phyloP scores from a whole-genome alignment of 2,113 vertebrate species.

The Dascyllus trimaculatus region DNA sequence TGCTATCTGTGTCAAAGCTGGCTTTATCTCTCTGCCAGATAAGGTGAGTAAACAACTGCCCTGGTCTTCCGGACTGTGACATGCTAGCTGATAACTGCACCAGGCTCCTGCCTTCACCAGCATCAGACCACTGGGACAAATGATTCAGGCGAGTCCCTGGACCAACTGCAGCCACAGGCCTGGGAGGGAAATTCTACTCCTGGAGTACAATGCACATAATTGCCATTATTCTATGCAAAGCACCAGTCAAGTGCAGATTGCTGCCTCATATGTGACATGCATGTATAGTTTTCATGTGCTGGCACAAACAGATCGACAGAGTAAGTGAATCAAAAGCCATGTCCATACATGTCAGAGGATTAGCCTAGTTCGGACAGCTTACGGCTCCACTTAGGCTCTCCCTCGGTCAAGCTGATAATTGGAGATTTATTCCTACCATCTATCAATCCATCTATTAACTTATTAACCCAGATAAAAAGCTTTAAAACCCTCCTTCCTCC shows the following conservation, averaged over 20 bases:
- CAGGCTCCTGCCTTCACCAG: constrained; percentile 21
- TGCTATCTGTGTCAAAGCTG: constrained; percentile 73
- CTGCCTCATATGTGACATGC: not conserved
- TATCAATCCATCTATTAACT: constrained; percentile 83
- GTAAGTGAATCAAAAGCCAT: constrained; percentile 51
- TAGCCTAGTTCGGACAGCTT: constrained; percentile 74
- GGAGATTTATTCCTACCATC: constrained; percentile 79
- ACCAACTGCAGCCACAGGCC: constrained; percentile 44
- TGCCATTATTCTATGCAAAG: too few relatives aligned
- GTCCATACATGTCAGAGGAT: constrained; percentile 64
- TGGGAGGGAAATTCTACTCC: not conserved
- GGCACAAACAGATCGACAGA: constrained; percentile 10
- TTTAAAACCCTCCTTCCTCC: constrained; percentile 48
- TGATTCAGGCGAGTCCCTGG: constrained; percentile 49
- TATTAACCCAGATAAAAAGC: constrained; percentile 78
- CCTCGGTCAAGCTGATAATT: constrained; percentile 80
- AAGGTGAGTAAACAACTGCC: constrained; percentile 77
- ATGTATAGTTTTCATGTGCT: not conserved
- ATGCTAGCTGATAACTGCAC: constrained; percentile 41
- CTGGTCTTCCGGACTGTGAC: constrained; percentile 49
- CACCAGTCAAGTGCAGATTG: not conserved
- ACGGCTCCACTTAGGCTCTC: constrained; percentile 57
- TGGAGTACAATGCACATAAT: not conserved
- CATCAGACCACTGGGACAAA: not conserved
- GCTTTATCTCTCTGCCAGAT: constrained; percentile 75